Evolutionary conservation across 2,888 invertebrate genomes (phyloP), one percentile per base, ranked within the genome.

Genomic region (Amphipyra berbera): DNA sequence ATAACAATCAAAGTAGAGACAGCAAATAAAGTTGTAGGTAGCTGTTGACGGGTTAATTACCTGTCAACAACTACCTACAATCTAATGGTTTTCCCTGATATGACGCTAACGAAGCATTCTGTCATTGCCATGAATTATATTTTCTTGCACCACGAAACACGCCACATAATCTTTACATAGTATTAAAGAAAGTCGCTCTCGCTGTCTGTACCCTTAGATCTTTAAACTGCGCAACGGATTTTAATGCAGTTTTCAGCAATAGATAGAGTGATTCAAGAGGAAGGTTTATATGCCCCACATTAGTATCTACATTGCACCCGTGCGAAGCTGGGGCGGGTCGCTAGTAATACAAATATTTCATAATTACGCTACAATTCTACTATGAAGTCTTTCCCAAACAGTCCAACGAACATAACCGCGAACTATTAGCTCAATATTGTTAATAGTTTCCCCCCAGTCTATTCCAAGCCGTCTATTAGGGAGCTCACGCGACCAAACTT

Each of bases 361-460:
- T 53, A 27, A 21, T 14, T 38, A 13, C 6, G 8, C 12, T 44
- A 46, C 12, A 40, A 38, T 48, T 53, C n/a, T 3, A 42, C 21
- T 10, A 48, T 21, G 15, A 44, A 44, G 40, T 57, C 38, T 61
- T 53, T 27, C 15, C 33, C 27, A 56, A 52, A 50, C 41, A 41
- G 33, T 50, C 27, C 68, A 57, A 62, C 37, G n/a, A n/a, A n/a
- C 69, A 46, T 61, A n/a, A 40, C 41, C 44, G 33, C 41, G 6
- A 74, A 62, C 74, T 58, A 68, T 69, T 62, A 48, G 55, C 58
- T 60, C 40, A 65, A 71, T 62, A 68, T 60, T 67, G 78, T 79
- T 72, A 79, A 76, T 79, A 76, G 57, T 45, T 72, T 68, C 61
- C 27, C n/a, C 53, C 64, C 58, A 46, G 14, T 60, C 50, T 78